Percentiles rank a stretch among this genome's conserved stretches.
Evolutionary conservation across 2,888 invertebrate species (phyloP).

Genomic region (Nemapogon koenigi): DNA sequence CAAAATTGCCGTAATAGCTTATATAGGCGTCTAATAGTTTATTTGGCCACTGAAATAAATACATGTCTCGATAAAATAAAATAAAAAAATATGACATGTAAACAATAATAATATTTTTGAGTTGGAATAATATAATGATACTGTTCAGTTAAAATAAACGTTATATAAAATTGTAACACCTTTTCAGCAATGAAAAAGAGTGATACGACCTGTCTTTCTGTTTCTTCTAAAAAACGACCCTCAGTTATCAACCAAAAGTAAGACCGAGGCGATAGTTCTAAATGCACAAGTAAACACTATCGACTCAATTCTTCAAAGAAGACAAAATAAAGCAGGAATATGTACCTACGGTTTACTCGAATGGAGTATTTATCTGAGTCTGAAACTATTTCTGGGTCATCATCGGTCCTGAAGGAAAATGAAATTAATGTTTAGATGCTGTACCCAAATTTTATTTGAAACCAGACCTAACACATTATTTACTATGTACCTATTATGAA

Average conservation of each 20-base stretch:
- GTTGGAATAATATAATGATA: no score
- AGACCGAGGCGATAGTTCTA: background rate
- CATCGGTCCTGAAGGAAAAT: conserved; percentile 30
- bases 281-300: background rate
- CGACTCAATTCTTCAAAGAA: conserved; percentile 31
- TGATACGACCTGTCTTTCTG: background rate
- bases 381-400: conserved; percentile 34
- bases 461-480: no score
- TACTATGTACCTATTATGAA: no score
- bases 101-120: no score
- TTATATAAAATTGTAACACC: background rate
- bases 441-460: conserved; percentile 24
- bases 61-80: no score
- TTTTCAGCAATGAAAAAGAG: background rate
- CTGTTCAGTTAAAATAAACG: no score
- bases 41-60: no score
- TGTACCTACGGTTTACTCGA: conserved; percentile 25
- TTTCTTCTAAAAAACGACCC: background rate
- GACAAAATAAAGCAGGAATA: conserved; percentile 20
- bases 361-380: conserved; percentile 28
- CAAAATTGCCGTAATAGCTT: no score
- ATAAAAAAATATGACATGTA: no score
- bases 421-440: conserved; percentile 37
- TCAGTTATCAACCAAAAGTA: background rate
- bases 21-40: no score